Conservation (phyloP, 2,888 invertebrate genomes). For the Machimus rusticus region DNA sequence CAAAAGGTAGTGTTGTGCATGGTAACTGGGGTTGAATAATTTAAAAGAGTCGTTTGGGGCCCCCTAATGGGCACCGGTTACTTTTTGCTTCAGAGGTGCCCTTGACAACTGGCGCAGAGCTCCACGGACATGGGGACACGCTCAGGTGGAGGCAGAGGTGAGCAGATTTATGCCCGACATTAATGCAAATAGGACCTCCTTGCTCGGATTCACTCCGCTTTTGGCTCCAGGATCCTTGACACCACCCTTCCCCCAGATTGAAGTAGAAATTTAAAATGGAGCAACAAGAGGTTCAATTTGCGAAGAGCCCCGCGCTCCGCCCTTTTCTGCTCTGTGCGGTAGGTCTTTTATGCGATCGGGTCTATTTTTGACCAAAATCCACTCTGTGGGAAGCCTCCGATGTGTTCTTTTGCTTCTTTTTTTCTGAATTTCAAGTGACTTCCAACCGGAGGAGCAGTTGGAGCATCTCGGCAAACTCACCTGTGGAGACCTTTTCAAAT, state of each 20-base stretch:
- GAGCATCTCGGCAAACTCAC: neutral
- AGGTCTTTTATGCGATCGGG: neutral
- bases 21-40: neutral
- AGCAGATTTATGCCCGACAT: neutral
- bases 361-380: neutral
- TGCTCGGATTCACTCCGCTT: neutral
- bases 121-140: neutral
- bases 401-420: neutral
- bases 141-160: neutral
- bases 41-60: neutral
- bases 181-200: neutral
- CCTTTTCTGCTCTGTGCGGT: neutral
- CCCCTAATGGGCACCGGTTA: neutral
- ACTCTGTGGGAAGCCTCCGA: neutral
- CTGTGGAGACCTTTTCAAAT: neutral
- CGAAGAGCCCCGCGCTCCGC: neutral
- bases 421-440: neutral
- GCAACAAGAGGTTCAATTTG: neutral
- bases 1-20: neutral
- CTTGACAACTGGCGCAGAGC: neutral
- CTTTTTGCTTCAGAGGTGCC: neutral
- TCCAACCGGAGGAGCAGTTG: neutral
- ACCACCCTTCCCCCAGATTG: neutral
- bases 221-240: neutral
- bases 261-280: neutral